Percentiles rank a stretch among this genome's conserved stretches.
These are phyloP conservation scores for Saturnia japonica DNA, from an alignment of 2,888 invertebrate genomes.

Conservation along the genomic window DNA sequence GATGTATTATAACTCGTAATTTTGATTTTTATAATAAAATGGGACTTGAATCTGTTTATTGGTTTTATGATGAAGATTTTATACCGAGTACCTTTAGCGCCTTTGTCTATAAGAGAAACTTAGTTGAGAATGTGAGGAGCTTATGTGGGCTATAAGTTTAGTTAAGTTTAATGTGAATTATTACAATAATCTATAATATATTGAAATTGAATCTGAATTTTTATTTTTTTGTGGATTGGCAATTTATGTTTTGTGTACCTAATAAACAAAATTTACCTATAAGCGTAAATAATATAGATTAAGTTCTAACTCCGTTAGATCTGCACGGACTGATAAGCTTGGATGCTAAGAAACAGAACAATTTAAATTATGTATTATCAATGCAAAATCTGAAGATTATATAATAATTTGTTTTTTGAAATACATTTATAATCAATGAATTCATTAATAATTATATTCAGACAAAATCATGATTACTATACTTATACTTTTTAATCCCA, in stretches of 20 bases:
- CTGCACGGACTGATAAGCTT: not conserved
- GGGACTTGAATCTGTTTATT: slow-evolving; percentile 82
- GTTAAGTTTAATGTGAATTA: slow-evolving; percentile 82
- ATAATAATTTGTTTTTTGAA: too few relatives aligned
- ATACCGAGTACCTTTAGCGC: slow-evolving; percentile 81
- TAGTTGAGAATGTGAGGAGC: slow-evolving; percentile 78
- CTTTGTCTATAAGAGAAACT: slow-evolving; percentile 73
- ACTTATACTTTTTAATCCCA: too few relatives aligned
- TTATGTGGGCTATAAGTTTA: slow-evolving; percentile 81
- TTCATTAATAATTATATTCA: too few relatives aligned
- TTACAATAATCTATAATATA: slow-evolving; percentile 82
- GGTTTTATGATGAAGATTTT: slow-evolving; percentile 81
- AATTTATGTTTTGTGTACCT: slow-evolving; percentile 61
- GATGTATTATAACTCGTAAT: slow-evolving; percentile 82
- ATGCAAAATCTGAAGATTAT: too few relatives aligned
- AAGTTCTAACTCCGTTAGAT: not conserved
- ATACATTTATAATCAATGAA: too few relatives aligned
- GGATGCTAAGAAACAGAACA: not conserved
- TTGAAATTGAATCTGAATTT: slow-evolving; percentile 81
- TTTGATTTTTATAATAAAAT: slow-evolving; percentile 83
- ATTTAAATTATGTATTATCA: too few relatives aligned
- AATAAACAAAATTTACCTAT: slow-evolving; percentile 11
- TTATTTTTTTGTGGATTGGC: slow-evolving; percentile 78
- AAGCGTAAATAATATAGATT: not conserved
- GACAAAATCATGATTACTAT: too few relatives aligned